phyloP scores from a whole-genome alignment of 2,888 invertebrate genomes.

The Loripinus fragilis region DNA sequence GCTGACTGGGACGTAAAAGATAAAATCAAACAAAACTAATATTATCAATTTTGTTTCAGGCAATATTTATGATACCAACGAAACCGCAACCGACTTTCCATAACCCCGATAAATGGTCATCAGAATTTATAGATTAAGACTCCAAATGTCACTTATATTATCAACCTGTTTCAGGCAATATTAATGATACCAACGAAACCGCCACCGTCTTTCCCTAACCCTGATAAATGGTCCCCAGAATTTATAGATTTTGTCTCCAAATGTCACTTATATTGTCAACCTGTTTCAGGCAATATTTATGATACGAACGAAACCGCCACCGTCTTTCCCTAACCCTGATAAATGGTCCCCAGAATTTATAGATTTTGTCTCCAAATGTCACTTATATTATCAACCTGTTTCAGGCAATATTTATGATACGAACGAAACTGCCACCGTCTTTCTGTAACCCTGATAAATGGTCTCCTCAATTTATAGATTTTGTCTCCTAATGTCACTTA shows the following conservation, averaged over 20 bases:
- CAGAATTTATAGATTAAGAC: slow-evolving; percentile 99
- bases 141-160: slow-evolving; percentile 86
- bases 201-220: slow-evolving; percentile 98
- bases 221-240: slow-evolving; percentile 97
- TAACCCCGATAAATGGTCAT: slow-evolving; percentile 98
- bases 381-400: too few relatives aligned
- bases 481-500: slow-evolving; percentile 91
- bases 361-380: slow-evolving; percentile 93
- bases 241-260: slow-evolving; percentile 98
- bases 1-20: too few relatives aligned
- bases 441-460: slow-evolving; percentile 98
- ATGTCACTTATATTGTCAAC: too few relatives aligned
- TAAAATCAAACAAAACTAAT: slow-evolving; percentile 99
- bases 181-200: slow-evolving; percentile 99
- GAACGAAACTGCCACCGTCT: slow-evolving; percentile 99
- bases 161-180: slow-evolving; percentile 88
- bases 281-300: slow-evolving; percentile 97
- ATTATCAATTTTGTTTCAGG: too few relatives aligned
- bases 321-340: slow-evolving; percentile 98
- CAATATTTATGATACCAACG: slow-evolving; percentile 99
- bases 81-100: slow-evolving; percentile 99
- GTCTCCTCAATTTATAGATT: slow-evolving; percentile 98
- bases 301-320: slow-evolving; percentile 99
- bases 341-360: slow-evolving; percentile 98
- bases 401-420: slow-evolving; percentile 99